A percentile compares a stretch with the other conserved stretches of the same genome.
phyloP scores from a whole-genome alignment of 2,888 invertebrate species.

The Heliconius charithonia region DNA sequence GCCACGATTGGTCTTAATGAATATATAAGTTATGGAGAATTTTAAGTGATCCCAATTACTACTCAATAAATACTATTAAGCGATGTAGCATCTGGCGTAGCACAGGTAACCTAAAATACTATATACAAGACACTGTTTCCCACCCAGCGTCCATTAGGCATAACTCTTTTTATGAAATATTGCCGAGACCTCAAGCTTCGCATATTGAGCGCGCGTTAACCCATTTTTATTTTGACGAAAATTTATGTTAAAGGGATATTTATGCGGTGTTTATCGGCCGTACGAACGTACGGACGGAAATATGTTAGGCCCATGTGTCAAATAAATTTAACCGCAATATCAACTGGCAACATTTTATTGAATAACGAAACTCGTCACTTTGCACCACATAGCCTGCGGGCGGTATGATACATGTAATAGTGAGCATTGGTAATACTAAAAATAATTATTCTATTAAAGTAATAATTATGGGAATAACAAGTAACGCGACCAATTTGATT shows the following conservation, averaged over 20 bases:
- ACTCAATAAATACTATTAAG: not conserved
- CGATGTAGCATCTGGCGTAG: not conserved
- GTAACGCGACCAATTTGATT: no score
- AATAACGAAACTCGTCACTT: constrained; percentile 16
- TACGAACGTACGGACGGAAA: constrained; percentile 29
- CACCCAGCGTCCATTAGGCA: constrained; percentile 14
- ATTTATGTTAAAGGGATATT: constrained; percentile 62
- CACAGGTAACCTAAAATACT: not conserved
- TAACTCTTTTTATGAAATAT: constrained; percentile 51
- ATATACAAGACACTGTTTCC: not conserved
- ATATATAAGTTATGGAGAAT: not conserved
- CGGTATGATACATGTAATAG: not conserved
- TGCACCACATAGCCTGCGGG: not conserved
- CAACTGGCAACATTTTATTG: constrained; percentile 28
- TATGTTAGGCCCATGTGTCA: constrained; percentile 34
- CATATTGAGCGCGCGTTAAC: constrained; percentile 46
- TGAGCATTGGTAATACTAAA: not conserved
- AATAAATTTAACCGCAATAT: constrained; percentile 32
- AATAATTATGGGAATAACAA: not conserved
- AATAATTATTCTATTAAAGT: not conserved
- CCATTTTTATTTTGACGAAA: constrained; percentile 54
- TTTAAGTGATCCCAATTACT: no score
- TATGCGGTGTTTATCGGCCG: constrained; percentile 47
- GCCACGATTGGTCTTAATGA: not conserved
- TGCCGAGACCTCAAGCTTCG: constrained; percentile 42